These are phyloP conservation scores for Proisotoma minuta DNA, from an alignment of 2,888 invertebrate genomes.

Conservation along the genomic window DNA sequence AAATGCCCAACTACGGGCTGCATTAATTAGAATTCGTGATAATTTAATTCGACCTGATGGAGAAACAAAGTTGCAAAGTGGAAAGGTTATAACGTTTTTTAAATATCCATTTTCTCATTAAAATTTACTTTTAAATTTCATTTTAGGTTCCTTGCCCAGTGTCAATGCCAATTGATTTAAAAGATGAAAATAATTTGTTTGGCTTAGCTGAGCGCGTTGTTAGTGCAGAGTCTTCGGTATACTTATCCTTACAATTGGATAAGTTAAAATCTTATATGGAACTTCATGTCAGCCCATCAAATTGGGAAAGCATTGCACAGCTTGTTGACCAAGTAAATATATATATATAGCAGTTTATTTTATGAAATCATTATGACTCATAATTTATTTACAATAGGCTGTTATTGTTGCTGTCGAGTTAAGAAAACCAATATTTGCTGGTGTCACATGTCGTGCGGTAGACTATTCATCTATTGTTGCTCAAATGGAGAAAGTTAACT, in stretches of 20 bases:
- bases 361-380: neutral
- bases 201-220: slow-evolving; percentile 82
- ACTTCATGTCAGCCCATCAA: slow-evolving; percentile 64
- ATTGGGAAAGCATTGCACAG: slow-evolving; percentile 60
- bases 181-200: slow-evolving; percentile 67
- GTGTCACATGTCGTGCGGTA: slow-evolving; percentile 69
- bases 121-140: neutral
- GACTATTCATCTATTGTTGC: slow-evolving; percentile 70
- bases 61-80: slow-evolving; percentile 46
- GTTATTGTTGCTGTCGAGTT: slow-evolving; percentile 68
- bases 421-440: slow-evolving; percentile 79
- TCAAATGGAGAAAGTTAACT: slow-evolving; percentile 83
- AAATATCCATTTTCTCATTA: slow-evolving; percentile 31
- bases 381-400: slow-evolving; percentile 56
- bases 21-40: slow-evolving; percentile 71
- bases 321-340: slow-evolving; percentile 58
- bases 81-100: slow-evolving; percentile 35
- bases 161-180: slow-evolving; percentile 63
- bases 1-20: slow-evolving; percentile 58
- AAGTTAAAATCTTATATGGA: slow-evolving; percentile 79
- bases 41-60: slow-evolving; percentile 58
- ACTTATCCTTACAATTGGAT: slow-evolving; percentile 81
- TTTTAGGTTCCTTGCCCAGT: slow-evolving; percentile 55
- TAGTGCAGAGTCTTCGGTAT: slow-evolving; percentile 80
- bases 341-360: neutral